These are phyloP conservation scores for Halcyon smyrnensis DNA, from an alignment of 2,797 vertebrate genomes.

Conservation along the genomic window DNA sequence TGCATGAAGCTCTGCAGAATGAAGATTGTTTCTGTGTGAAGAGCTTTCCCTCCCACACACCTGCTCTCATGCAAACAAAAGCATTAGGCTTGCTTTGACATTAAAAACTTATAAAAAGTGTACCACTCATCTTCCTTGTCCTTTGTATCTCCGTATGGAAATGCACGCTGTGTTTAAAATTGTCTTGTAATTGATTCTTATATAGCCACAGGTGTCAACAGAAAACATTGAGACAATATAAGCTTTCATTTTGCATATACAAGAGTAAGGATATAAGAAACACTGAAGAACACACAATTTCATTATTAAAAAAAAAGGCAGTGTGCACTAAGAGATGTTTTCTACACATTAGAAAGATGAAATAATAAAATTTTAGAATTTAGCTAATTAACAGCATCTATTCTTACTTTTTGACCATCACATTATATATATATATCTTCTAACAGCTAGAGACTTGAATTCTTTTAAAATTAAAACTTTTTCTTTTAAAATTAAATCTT, in stretches of 20 bases:
- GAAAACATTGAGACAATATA: background rate
- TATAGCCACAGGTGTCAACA: slow-evolving; percentile 29
- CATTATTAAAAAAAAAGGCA: background rate
- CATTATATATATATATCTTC: background rate
- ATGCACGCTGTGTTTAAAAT: slow-evolving; percentile 38
- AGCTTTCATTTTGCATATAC: background rate
- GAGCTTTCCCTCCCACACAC: background rate
- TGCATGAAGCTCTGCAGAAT: background rate
- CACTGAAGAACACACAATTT: background rate
- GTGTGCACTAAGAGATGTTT: background rate
- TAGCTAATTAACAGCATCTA: background rate
- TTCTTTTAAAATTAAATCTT: too few species aligned
- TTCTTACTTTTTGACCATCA: background rate
- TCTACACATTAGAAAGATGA: background rate
- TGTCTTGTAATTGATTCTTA: slow-evolving; percentile 53
- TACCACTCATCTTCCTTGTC: background rate
- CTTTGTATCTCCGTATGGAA: background rate
- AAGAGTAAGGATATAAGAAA: background rate
- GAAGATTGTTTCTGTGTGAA: background rate
- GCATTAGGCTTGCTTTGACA: slow-evolving; percentile 33
- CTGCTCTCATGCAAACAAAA: slow-evolving; percentile 2
- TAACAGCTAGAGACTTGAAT: background rate
- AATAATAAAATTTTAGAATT: background rate
- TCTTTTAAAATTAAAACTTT: too few species aligned
- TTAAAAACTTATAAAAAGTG: background rate